phyloP scores from a whole-genome alignment of 1,140 invertebrate species.

The Lucilia cuprina region DNA sequence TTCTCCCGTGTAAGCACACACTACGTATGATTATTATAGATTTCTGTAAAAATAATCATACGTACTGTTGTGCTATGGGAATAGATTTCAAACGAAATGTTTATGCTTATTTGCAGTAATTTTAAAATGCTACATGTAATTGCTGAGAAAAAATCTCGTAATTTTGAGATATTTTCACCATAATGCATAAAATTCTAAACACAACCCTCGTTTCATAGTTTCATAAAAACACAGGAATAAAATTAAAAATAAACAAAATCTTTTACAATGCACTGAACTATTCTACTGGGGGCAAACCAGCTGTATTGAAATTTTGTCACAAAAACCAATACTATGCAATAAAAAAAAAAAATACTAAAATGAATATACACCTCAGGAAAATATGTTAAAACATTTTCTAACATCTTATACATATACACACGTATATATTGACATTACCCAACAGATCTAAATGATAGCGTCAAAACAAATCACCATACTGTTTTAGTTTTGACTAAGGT shows the following conservation, averaged over 20 bases:
- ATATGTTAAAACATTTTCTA: neutral
- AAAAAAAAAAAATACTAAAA: neutral
- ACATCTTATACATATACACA: too few relatives aligned
- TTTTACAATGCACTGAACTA: neutral
- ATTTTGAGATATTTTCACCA: too few relatives aligned
- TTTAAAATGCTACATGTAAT: too few relatives aligned
- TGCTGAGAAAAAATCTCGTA: too few relatives aligned
- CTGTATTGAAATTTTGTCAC: neutral
- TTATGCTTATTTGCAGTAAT: neutral
- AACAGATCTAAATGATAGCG: too few relatives aligned
- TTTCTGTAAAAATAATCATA: too few relatives aligned
- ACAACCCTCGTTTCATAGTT: neutral
- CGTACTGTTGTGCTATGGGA: too few relatives aligned
- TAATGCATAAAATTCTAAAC: neutral
- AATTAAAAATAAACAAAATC: neutral
- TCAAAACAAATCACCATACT: too few relatives aligned
- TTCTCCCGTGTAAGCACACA: too few relatives aligned
- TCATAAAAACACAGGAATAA: neutral
- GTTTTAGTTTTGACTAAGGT: too few relatives aligned
- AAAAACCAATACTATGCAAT: neutral
- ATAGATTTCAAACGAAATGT: neutral
- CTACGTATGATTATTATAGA: too few relatives aligned
- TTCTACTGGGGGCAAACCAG: neutral
- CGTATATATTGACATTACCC: too few relatives aligned
- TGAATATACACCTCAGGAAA: neutral